These are phyloP conservation scores for Enteromius thamalakanensis DNA, from an alignment of 2,797 vertebrate species.

Conservation along the genomic window DNA sequence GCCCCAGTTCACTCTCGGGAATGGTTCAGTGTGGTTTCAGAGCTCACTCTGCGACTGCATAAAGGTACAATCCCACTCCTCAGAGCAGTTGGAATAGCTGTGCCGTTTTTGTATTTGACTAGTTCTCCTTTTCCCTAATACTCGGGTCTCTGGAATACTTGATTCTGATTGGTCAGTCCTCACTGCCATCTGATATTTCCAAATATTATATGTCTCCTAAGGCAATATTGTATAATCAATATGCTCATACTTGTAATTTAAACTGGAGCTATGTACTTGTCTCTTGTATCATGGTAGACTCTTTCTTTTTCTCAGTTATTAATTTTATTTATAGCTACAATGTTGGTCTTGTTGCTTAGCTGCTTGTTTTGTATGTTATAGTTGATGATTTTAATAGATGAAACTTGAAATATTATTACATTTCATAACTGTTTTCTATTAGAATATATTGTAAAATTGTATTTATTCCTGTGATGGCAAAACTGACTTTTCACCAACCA, in stretches of 20 bases:
- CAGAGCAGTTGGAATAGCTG: constrained; percentile 23
- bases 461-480: not conserved
- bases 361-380: not conserved
- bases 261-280: not conserved
- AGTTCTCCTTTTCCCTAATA: constrained; percentile 16
- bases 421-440: not conserved
- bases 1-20: constrained; percentile 64
- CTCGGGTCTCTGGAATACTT: constrained; percentile 1
- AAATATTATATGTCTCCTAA: not conserved
- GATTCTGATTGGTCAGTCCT: not conserved
- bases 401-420: not conserved
- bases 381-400: too few species aligned
- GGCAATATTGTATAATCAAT: not conserved
- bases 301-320: constrained; percentile 16
- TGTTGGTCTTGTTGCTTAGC: not conserved
- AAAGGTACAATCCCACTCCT: constrained; percentile 65
- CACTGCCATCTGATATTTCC: not conserved
- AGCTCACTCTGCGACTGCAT: constrained; percentile 68
- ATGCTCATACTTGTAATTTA: not conserved
- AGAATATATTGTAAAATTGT: too few species aligned
- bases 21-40: constrained; percentile 77
- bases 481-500: not conserved
- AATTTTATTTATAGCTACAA: not conserved
- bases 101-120: not conserved
- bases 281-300: not conserved